These are phyloP conservation scores for Tenebrio molitor DNA, from an alignment of 1,140 invertebrate genomes.

Conservation along the genomic window DNA sequence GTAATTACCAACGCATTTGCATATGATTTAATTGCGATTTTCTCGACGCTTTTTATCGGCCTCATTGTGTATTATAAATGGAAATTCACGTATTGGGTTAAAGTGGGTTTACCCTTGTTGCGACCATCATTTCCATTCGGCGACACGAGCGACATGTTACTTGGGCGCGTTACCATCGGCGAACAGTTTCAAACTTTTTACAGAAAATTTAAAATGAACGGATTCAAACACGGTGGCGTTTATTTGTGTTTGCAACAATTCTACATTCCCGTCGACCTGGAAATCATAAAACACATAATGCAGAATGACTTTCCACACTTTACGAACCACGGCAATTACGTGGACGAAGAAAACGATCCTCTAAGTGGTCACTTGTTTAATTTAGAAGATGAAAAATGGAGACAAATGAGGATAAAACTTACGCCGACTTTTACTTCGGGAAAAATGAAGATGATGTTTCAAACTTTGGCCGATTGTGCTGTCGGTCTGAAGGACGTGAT, in stretches of 20 bases:
- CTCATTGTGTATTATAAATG: slow-evolving; percentile 53
- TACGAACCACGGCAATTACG: slow-evolving; percentile 69
- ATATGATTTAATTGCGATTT: not conserved
- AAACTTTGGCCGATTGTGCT: slow-evolving; percentile 63
- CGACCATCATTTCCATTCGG: slow-evolving; percentile 51
- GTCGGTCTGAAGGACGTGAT: slow-evolving; percentile 63
- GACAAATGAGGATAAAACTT: slow-evolving; percentile 66
- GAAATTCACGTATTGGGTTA: slow-evolving; percentile 58
- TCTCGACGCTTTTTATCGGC: not conserved
- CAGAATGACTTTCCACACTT: slow-evolving; percentile 74
- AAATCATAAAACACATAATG: slow-evolving; percentile 71
- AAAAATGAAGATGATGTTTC: too few relatives aligned
- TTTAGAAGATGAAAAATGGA: slow-evolving; percentile 68
- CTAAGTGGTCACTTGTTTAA: slow-evolving; percentile 70
- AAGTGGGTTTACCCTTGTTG: slow-evolving; percentile 55
- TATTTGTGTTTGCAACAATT: slow-evolving; percentile 54
- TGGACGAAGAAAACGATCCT: slow-evolving; percentile 69
- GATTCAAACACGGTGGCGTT: slow-evolving; percentile 59
- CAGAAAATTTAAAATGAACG: slow-evolving; percentile 50
- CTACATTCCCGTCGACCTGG: slow-evolving; percentile 60
- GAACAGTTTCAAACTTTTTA: slow-evolving; percentile 55
- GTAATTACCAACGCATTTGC: too few relatives aligned
- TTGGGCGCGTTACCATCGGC: slow-evolving; percentile 50
- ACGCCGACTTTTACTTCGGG: too few relatives aligned
- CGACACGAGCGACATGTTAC: slow-evolving; percentile 39